Evolutionary conservation across 2,113 vertebrate species (phyloP).

Genomic region (Macheiramphus alcinus): DNA sequence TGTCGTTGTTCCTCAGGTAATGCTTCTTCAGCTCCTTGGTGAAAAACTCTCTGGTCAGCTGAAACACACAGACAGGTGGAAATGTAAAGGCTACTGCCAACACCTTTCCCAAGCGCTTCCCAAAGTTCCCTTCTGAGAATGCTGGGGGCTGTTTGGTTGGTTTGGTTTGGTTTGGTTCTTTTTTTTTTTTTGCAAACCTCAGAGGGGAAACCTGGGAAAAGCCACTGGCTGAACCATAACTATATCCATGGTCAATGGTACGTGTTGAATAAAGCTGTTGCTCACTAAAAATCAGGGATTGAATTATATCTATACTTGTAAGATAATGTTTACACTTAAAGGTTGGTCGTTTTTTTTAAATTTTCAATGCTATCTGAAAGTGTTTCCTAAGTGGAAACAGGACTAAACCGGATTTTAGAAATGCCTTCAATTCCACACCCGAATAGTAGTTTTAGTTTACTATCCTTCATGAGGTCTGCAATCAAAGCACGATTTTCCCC

Average conservation of each 20-base stretch:
- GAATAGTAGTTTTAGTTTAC: background rate
- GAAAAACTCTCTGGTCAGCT: slow-evolving; percentile 92
- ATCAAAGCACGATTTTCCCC: background rate
- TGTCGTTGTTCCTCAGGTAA: slow-evolving; percentile 85
- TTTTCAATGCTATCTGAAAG: background rate
- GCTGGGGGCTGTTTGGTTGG: background rate
- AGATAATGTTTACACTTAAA: background rate
- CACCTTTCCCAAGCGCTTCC: background rate
- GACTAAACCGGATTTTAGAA: background rate
- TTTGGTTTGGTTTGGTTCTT: background rate
- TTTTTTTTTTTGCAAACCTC: background rate
- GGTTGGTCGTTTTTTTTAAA: background rate
- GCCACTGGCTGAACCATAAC: background rate
- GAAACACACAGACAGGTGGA: background rate
- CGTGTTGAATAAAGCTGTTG: background rate
- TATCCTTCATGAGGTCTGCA: background rate
- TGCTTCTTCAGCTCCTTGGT: slow-evolving; percentile 86
- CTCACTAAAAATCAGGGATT: background rate
- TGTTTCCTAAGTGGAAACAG: background rate
- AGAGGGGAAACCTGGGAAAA: background rate
- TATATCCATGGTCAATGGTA: background rate
- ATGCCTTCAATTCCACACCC: background rate
- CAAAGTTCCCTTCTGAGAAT: background rate
- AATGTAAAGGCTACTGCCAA: background rate
- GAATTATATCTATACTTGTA: background rate